Percentiles rank a stretch among this genome's conserved stretches.
These are phyloP conservation scores for Drosophila burlai DNA, from an alignment of 1,140 invertebrate genomes.

Conservation along the genomic window DNA sequence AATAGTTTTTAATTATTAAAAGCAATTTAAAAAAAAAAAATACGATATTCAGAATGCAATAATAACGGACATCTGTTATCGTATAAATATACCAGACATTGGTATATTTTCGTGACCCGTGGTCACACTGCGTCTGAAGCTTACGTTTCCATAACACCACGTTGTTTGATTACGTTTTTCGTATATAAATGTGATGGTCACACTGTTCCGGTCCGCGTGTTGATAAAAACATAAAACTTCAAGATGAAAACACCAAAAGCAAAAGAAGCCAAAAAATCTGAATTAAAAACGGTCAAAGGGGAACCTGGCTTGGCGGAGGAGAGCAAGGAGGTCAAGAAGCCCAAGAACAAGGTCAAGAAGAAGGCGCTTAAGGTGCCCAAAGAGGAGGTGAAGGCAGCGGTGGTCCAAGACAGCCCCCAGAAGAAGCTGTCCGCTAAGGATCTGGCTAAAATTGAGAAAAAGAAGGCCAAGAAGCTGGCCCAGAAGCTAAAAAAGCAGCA, in stretches of 20 bases:
- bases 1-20: neutral
- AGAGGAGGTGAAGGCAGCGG: slow-evolving; percentile 3
- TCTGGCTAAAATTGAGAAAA: slow-evolving; percentile 73
- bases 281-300: slow-evolving; percentile 54
- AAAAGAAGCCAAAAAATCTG: slow-evolving; percentile 37
- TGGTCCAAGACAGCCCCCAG: slow-evolving; percentile 10
- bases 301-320: slow-evolving; percentile 23
- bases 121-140: neutral
- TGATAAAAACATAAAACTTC: slow-evolving; percentile 34
- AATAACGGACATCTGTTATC: neutral
- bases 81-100: neutral
- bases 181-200: neutral
- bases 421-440: slow-evolving; percentile 45
- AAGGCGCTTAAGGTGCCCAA: slow-evolving; percentile 10
- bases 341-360: slow-evolving; percentile 36
- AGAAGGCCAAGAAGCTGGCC: slow-evolving; percentile 76
- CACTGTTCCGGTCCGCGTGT: slow-evolving; percentile 14
- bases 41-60: neutral
- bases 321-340: slow-evolving; percentile 53
- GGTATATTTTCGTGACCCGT: neutral
- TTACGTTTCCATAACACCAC: neutral
- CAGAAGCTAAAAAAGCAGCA: slow-evolving; percentile 71
- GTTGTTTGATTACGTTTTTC: neutral
- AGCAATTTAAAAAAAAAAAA: neutral
- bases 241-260: slow-evolving; percentile 55